Percentiles rank a stretch among this genome's conserved stretches.
These are phyloP conservation scores for Xenopus tropicalis DNA, from an alignment of 2,113 vertebrate species.

Conservation along the genomic window DNA sequence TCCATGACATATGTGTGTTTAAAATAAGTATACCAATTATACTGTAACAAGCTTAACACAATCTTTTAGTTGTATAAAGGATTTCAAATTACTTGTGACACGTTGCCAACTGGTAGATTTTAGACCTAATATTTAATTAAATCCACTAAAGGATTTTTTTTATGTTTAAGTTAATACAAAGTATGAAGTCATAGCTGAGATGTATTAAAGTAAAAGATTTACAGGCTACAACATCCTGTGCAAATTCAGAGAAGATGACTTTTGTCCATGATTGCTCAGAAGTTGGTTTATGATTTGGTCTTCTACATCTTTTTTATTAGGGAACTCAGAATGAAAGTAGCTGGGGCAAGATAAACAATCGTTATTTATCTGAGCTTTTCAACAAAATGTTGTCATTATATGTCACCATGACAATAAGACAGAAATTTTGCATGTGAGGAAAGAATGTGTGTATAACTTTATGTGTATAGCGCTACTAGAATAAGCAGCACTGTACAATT, in stretches of 20 bases:
- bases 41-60: slow-evolving; percentile 41
- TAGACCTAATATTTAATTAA: slow-evolving; percentile 38
- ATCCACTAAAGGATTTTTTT: slow-evolving; percentile 14
- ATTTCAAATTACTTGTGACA: slow-evolving; percentile 26
- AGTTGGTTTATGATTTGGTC: slow-evolving; percentile 7
- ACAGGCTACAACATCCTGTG: slow-evolving; percentile 29
- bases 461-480: no score
- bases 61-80: slow-evolving; percentile 22
- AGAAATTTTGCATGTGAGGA: not conserved
- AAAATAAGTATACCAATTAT: slow-evolving; percentile 35
- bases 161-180: not conserved
- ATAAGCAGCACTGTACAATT: no score
- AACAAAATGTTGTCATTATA: slow-evolving; percentile 18
- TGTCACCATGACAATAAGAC: slow-evolving; percentile 9
- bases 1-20: slow-evolving; percentile 38
- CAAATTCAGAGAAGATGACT: slow-evolving; percentile 5
- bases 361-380: slow-evolving; percentile 27
- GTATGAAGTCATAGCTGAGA: slow-evolving; percentile 27
- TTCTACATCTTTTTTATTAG: slow-evolving; percentile 25
- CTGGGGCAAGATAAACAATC: slow-evolving; percentile 27
- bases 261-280: slow-evolving; percentile 7
- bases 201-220: slow-evolving; percentile 35
- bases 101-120: slow-evolving; percentile 35
- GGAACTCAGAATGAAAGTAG: slow-evolving; percentile 5
- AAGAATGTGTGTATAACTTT: no score